Evolutionary conservation across 2,113 vertebrate species (phyloP), one percentile per base, ranked within the genome.

Genomic region (Cebidichthys violaceus): DNA sequence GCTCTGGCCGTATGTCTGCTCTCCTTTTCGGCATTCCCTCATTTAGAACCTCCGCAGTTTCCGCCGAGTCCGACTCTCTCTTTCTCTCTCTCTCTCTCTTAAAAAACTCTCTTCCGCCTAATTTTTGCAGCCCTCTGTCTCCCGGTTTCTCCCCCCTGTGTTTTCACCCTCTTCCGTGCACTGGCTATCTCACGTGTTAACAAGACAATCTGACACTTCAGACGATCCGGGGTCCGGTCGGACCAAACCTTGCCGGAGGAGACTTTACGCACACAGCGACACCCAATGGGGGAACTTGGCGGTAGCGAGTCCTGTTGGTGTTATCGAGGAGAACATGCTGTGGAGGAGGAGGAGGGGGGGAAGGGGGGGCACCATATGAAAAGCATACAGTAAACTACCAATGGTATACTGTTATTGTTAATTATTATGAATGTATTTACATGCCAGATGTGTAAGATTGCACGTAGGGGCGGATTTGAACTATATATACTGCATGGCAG

Each of bases 221-320:
- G 88, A 90, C 83, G 81, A 82, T 59, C 24, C 55, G 55, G 55
- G 88, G 92, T 92, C 88, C 85, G 83, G 39, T 87, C 85, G 83
- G 86, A 87, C 88, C 87, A 76, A 80, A 79, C 1, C 75, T 70
- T 77, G 71, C 79, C 52, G 62, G 70, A 55, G 29, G 72, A 79
- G 86, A 91, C 67, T 89, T 86, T 83, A 79, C 89, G 92, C 91
- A 84, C 77, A 92, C 92, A 95, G 95, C 93, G 95, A 93, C 95
- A 94, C 88, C 93, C 86, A 93, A 72, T 22, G 95, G 93, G 24
- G 37, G 6, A 60, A 27, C 5, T 27, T 9, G 13, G 54, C 43
- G 22, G 74, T 82, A 17, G 33, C 11, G 37, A 22, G 41, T 52
- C 79, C 65, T 64, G 37, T 9, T 33, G 77, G 69, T 22, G 29